Base-by-base conservation (phyloP, 1,140 invertebrate species). In the Proctacanthus coquilletti region DNA sequence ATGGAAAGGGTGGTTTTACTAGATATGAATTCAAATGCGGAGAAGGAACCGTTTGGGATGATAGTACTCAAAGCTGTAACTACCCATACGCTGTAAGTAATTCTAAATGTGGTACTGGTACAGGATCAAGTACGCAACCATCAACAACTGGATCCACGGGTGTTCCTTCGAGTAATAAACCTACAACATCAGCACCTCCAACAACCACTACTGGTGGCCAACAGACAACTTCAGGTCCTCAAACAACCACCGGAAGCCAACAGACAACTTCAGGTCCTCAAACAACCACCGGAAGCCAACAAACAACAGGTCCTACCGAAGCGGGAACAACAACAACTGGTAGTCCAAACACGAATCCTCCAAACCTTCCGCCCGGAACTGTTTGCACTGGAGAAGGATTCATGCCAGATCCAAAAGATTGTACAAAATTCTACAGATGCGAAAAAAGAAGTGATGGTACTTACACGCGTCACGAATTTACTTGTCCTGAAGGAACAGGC, bases 31-130 rank as follows among this genome's bases (percentile, higher is more conserved):
- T 76, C 52, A 53, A 57, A 18, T 79, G 75, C 51, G 71, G 70
- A 13, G 63, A 69, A 44, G 74, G 72, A 33, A 78, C 75, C 1
- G 66, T 70, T 18, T 79, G 73, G 72, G 74, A 77, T 61, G 45
- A 64, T 25, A 59, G 68, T 23, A 62, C 67, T 27, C 61, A 68
- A 42, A 64, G 63, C 36, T 77, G 75, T 49, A 75, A 78, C 53
- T 67, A 76, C 52, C 57, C 63, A 10, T 62, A 62, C 52, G 62
- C 65, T 30, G 60, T 71, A 5, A 62, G 66, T 32, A 54, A 55
- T 48, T 66, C 53, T 52, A 55, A 47, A 43, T 48, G 25, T 21
- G 10, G 40, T 20, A 21, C 11, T 17, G 20, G 9, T 32, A 42
- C 15, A 48, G n/a, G n/a, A n/a, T n/a, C n/a, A n/a, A n/a, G n/a